Percentiles rank a stretch among this genome's conserved stretches.
phyloP scores from a whole-genome alignment of 2,113 vertebrate genomes.

The Elaphurus davidianus region DNA sequence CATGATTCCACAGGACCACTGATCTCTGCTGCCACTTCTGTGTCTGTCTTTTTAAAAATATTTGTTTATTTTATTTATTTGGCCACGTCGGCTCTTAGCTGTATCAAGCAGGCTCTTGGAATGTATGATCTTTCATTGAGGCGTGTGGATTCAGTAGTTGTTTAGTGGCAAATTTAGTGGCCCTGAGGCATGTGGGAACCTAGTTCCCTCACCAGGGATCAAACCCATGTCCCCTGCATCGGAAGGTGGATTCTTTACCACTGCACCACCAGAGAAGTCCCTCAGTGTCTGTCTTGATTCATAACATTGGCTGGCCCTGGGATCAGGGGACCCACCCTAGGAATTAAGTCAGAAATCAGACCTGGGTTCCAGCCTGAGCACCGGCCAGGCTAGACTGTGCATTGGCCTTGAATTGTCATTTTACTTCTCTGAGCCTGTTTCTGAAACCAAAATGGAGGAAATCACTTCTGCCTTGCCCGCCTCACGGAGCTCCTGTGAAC shows the following conservation, averaged over 20 bases:
- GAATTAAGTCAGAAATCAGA: background rate
- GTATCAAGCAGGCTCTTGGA: background rate
- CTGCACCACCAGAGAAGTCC: background rate
- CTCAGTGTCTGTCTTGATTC: background rate
- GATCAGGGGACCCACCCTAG: background rate
- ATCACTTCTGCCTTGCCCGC: background rate
- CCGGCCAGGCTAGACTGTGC: background rate
- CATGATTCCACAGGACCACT: background rate
- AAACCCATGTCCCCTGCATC: background rate
- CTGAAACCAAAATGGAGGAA: background rate
- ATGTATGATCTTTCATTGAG: background rate
- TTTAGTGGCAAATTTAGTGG: background rate
- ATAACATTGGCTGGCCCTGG: background rate
- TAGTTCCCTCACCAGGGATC: background rate
- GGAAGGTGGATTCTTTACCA: background rate
- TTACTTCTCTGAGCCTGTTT: background rate
- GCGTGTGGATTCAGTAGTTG: background rate
- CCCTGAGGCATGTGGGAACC: background rate
- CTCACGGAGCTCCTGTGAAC: background rate
- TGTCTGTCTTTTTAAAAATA: background rate
- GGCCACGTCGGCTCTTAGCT: rapidly evolving
- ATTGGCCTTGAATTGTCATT: background rate
- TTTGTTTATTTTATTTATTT: background rate
- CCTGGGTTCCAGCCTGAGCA: background rate
- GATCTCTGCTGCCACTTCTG: background rate